Evolutionary conservation across 2,888 invertebrate species (phyloP), one percentile per base, ranked within the genome.

Genomic region (Melitaea athalia): DNA sequence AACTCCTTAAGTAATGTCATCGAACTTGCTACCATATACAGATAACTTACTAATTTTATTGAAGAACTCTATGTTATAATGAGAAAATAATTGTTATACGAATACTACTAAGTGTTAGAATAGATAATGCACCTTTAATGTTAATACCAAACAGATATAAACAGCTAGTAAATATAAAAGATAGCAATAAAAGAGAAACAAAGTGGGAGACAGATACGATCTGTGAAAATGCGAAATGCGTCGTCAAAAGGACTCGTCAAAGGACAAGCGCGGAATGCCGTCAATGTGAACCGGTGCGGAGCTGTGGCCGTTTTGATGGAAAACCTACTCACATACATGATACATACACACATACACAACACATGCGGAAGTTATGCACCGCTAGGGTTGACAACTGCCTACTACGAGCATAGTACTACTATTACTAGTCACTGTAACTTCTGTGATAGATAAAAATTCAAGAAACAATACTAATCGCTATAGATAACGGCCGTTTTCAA

Each of bases 261-360:
- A 69, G 72, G 74, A 74, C 71, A 70, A 50, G 43, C 45, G 0
- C 62, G 65, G 72, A 72, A 72, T 72, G 72, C 61, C 65, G 72
- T 72, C 72, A 72, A 72, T 72, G 72, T 63, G 31, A 72, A 72
- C 72, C 63, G 65, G 72, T 69, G 62, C 11, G 59, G 33, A 59
- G 47, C 61, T 17, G 38, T 38, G 38, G 62, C 33, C 67, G 67
- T 31, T 67, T 45, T 63, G 67, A 70, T 70, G 69, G 65, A 67
- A 67, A 70, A 33, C 38, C n/a, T 49, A 45, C 55, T 31, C 14
- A 63, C 38, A 5, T 38, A 38, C 38, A 38, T 38, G 8, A 38
- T 38, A 38, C 38, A n/a, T 47, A 47, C n/a, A n/a, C 50, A 50
- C 10, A 62, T 50, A 12, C 52, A 52, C 52, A 63, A 63, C 42